Percentiles rank a stretch among this genome's conserved stretches.
phyloP scores from a whole-genome alignment of 2,888 invertebrate species.

The Spisula solida region DNA sequence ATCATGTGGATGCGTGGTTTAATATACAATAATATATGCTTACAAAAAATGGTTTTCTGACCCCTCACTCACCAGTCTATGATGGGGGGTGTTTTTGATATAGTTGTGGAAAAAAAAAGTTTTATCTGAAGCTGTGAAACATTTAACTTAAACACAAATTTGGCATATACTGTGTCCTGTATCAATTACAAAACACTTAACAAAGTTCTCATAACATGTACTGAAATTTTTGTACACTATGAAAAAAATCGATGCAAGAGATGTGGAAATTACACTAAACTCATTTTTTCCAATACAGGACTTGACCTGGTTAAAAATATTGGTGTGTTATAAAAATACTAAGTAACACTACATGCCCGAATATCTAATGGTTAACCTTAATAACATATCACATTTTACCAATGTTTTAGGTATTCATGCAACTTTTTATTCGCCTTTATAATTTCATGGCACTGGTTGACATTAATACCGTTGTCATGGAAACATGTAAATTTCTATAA shows the following conservation, averaged over 20 bases:
- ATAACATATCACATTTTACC: background rate
- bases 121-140: background rate
- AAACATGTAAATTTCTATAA: background rate
- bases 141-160: background rate
- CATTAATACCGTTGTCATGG: background rate
- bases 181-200: background rate
- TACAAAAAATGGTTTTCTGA: constrained; percentile 2
- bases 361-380: background rate
- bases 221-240: background rate
- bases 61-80: background rate
- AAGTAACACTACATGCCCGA: no score
- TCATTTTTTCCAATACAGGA: no score
- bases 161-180: background rate
- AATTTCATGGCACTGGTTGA: background rate
- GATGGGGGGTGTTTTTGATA: background rate
- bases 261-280: no score
- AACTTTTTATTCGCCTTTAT: background rate
- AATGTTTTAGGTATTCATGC: background rate
- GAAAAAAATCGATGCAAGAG: no score
- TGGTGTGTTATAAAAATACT: no score
- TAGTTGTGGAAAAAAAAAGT: background rate
- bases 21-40: background rate
- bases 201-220: background rate
- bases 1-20: background rate
- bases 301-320: no score